Evolutionary conservation across 2,888 invertebrate species (phyloP), one percentile per base, ranked within the genome.

Genomic region (Azorinus chamasolen): DNA sequence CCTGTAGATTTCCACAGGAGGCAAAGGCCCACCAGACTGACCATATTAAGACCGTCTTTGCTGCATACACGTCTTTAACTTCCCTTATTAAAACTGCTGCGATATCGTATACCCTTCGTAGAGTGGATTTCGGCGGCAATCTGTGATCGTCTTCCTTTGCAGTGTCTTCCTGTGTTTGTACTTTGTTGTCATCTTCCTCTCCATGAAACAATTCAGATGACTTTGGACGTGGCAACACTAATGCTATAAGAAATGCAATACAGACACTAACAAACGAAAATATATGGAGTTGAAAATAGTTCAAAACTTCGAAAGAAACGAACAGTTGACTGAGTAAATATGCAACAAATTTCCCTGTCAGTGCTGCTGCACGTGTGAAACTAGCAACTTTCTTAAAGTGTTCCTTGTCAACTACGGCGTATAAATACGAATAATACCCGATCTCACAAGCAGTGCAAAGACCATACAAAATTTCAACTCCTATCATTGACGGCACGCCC

Each of bases 391-490:
- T 94, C 85, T 97, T 96, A 93, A 96, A 98, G 88, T 95, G 95
- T 22, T 90, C 91, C 59, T 95, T 94, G 71, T 96, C 95, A 61
- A 97, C 97, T 94, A 97, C 97, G 32, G 98, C 97, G 93, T 98
- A 98, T 83, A 98, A 97, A 89, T 98, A 98, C 0, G 98, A 97
- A 89, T 96, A 96, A 92, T 98, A 98, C 0, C 98, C 98, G 2
- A 98, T 96, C 93, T 98, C 98, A 1, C 97, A 95, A 0, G 98
- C 97, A 93, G 96, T 95, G 89, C 97, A 97, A 10, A 96, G 94
- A 10, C 98, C 98, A 92, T 96, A 97, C 86, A 96, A 94, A 63
- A 96, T 94, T 94, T 98, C 96, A 2, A 95, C 94, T 71, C 95
- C 86, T 94, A 97, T 96, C 90, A 98, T 94, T 91, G 95, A 95